Evolutionary conservation across 2,888 invertebrate species (phyloP), one percentile per base, ranked within the genome.

Genomic region (Epirrita christyi): DNA sequence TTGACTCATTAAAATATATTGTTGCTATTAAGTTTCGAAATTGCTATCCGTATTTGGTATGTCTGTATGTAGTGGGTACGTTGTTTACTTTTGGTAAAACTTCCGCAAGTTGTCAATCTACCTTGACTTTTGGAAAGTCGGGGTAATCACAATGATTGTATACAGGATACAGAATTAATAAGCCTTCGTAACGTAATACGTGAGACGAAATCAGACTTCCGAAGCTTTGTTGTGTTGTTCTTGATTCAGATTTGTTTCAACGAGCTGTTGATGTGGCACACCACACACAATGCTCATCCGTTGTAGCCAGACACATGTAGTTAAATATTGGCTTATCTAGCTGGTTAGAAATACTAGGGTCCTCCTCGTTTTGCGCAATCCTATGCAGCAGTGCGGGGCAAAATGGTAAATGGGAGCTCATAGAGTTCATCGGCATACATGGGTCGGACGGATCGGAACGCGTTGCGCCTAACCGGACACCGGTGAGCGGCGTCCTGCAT

Each of bases 391-490:
- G 15, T 32, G 38, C 38, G 49, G 10, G 49, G 10, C 32, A 42
- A 43, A 43, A 42, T 15, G 43, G 38, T n/a, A 69, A 69, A 70
- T 73, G 71, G 71, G 69, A 21, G 41, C 67, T 64, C 68, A 61
- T 65, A 69, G 71, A 80, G 87, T 86, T 85, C 82, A 87, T 77
- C 86, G 85, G 75, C 85, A 81, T 81, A 76, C 73, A 66, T 76
- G 75, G 68, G 64, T 73, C 68, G 68, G 64, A 73, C 68, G 68
- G 64, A 73, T 77, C 71, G 69, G 63, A 73, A 52, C 73, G 76
- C 72, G 77, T 77, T 76, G 81, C 75, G 76, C 69, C 78, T 73
- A 83, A 84, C 86, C 85, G 88, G 88, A 88, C 86, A 81, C 83
- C 68, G 71, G 67, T 72, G 73, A 71, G 75, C 76, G 80, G 83